Evolutionary conservation across 2,113 vertebrate species (phyloP).

Genomic region (Orthonyx spaldingii): DNA sequence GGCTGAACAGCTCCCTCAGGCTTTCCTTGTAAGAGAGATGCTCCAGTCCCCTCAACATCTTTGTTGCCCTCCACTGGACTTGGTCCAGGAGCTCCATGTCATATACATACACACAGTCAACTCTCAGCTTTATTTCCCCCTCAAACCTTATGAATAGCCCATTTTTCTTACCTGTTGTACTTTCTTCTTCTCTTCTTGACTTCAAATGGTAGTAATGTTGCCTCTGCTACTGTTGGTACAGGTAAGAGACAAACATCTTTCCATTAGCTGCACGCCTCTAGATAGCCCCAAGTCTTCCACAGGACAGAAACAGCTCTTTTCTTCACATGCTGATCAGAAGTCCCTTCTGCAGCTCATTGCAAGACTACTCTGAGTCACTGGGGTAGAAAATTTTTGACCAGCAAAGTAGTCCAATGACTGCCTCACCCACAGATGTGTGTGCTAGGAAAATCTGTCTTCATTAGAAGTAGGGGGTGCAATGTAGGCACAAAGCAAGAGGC

Average conservation of each 20-base stretch:
- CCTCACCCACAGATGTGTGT: background rate
- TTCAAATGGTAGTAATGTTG: background rate
- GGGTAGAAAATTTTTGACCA: background rate
- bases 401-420: background rate
- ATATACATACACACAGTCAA: background rate
- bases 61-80: background rate
- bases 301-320: background rate
- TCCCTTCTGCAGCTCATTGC: background rate
- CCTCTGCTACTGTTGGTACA: background rate
- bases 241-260: background rate
- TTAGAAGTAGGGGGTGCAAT: background rate
- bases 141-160: background rate
- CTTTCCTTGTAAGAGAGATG: background rate
- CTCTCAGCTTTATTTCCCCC: background rate
- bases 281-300: background rate
- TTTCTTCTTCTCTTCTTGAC: background rate
- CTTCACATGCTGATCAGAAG: background rate
- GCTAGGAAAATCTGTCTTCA: background rate
- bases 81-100: background rate
- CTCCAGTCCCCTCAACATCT: background rate
- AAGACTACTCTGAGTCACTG: background rate
- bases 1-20: background rate
- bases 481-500: background rate
- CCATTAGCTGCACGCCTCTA: background rate
- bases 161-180: constrained; percentile 1